Conservation (phyloP, 53 echinoderm and acorn worm species). For the Crossaster papposus region DNA sequence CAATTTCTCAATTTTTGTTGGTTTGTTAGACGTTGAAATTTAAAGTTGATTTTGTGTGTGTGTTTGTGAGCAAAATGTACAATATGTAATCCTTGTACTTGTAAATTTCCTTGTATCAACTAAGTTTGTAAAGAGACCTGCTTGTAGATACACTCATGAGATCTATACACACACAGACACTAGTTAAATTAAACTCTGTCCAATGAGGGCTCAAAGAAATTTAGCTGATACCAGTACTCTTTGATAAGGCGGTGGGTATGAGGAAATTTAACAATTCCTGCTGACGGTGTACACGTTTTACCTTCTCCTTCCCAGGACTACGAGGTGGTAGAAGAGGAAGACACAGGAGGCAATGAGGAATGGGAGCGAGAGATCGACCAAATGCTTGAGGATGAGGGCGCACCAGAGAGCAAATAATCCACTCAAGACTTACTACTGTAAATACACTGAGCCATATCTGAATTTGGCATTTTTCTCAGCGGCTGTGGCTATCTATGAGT, state of each 20-base stretch:
- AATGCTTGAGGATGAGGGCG: slow-evolving; percentile 88
- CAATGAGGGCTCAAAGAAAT: no score
- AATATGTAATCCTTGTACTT: no score
- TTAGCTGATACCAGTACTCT: background rate
- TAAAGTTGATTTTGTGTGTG: no score
- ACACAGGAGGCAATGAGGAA: slow-evolving; percentile 79
- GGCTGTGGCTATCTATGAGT: no score
- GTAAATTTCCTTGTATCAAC: no score
- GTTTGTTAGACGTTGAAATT: no score
- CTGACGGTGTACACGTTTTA: background rate
- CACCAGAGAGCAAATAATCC: slow-evolving; percentile 38
- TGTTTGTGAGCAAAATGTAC: no score
- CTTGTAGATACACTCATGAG: no score
- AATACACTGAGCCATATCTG: background rate
- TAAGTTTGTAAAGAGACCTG: no score
- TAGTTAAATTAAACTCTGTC: no score
- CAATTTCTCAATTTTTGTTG: background rate
- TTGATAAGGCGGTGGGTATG: background rate
- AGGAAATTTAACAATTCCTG: background rate
- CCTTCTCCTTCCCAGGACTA: slow-evolving; percentile 61
- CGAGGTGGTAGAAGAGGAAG: slow-evolving; percentile 85
- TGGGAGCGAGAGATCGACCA: slow-evolving; percentile 94
- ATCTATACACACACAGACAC: no score
- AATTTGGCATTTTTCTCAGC: no score
- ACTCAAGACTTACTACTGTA: background rate